phyloP scores from a whole-genome alignment of 2,888 invertebrate genomes.

The Amorpha juglandis region DNA sequence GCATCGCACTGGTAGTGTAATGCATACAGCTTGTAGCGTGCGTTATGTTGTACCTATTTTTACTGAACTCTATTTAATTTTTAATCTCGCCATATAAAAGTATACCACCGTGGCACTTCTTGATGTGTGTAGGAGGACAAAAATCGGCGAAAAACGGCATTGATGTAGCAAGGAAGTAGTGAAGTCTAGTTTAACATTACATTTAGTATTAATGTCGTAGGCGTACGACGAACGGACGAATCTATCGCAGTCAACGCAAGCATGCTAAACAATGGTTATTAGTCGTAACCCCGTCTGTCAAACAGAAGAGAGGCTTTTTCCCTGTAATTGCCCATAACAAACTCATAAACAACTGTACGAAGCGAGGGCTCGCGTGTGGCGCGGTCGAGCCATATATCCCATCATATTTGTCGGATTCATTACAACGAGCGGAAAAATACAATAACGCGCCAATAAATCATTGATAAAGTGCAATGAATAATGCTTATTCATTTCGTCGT shows the following conservation, averaged over 20 bases:
- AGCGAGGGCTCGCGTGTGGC: neutral
- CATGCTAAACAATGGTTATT: neutral
- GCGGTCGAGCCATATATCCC: conserved; percentile 45
- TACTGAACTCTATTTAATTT: too few species aligned
- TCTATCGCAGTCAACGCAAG: too few species aligned
- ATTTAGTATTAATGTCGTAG: too few species aligned
- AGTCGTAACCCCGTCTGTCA: neutral
- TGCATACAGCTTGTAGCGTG: neutral
- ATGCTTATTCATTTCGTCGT: conserved; percentile 61
- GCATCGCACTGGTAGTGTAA: neutral
- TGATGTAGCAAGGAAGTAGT: too few species aligned
- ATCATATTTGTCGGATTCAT: conserved; percentile 63
- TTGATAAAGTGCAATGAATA: conserved; percentile 67
- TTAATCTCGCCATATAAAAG: too few species aligned
- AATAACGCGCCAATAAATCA: conserved; percentile 68
- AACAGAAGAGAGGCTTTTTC: neutral
- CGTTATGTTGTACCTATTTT: too few species aligned
- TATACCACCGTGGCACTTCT: too few species aligned
- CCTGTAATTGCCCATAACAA: neutral
- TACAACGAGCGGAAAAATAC: conserved; percentile 63
- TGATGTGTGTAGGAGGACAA: too few species aligned
- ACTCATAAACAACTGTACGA: neutral
- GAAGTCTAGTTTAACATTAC: too few species aligned
- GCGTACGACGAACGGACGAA: too few species aligned
- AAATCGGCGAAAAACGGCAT: too few species aligned